Base-by-base conservation (phyloP, 64 coral and sea anemone genomes). In the Pachyseris speciosa region DNA sequence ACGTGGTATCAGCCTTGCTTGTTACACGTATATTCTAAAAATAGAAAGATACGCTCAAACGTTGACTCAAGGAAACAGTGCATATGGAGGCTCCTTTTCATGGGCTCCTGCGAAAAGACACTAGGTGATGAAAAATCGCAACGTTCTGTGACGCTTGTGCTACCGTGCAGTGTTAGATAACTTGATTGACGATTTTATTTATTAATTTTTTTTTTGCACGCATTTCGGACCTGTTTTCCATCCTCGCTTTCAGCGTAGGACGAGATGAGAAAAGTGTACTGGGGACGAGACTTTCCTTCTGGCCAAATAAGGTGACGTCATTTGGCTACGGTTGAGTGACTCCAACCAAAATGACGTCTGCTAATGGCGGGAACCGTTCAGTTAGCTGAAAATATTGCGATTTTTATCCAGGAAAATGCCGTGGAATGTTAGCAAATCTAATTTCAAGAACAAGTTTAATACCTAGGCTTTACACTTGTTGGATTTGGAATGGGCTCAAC, bases 401-500 rank as follows among this genome's bases (percentile, higher is more conserved):
- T 32, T 92, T 92, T 84, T 61, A 41, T 22, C 51, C 25, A 5
- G 4, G 16, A 29, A 81, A 81, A 81, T 81, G 17, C 49, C 1
- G 22, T 81, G 20, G 32, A 61, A 63, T 81, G 51, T 33, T 81
- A 9, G 9, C 38, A 38, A 81, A 37, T 81, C 51, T 40, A 25
- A 42, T 61, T 61, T 63, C 52, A 63, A 25, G 20, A 81, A 10
- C 7, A 63, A 61, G 52, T 43, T 84, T 52, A 74, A 84, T 80
- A 24, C 78, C 52, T 92, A 61, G 22, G 79, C 41, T 83, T 52
- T 40, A 37, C 29, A 72, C 20, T 50, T 29, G 52, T 22, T 72
- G 50, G 78, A 84, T 84, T 84, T 92, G 78, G 66, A 40, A 92
- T 92, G 89, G 79, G 80, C 63, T 92, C 75, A 41, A 92, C 37